These are phyloP conservation scores for Minunthozetes semirufus DNA, from an alignment of 2,888 invertebrate genomes.

Conservation along the genomic window DNA sequence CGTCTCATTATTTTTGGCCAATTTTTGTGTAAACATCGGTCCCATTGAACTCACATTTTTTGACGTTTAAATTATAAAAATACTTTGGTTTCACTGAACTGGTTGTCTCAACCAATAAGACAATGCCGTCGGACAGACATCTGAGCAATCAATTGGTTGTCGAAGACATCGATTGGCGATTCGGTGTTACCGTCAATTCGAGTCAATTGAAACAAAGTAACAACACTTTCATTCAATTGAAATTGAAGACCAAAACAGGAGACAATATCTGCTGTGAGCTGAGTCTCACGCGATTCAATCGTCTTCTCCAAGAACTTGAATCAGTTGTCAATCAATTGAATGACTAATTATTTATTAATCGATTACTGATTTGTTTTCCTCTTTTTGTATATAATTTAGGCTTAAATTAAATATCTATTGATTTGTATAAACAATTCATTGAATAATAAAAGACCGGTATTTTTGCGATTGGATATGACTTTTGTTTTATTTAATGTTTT, in stretches of 20 bases:
- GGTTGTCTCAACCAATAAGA: not conserved
- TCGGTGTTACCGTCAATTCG: slow-evolving; percentile 11
- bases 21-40: not conserved
- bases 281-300: slow-evolving; percentile 16
- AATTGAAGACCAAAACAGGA: not conserved
- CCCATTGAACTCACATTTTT: slow-evolving; percentile 12
- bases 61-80: not conserved
- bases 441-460: not conserved
- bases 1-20: not conserved
- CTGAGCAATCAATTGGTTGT: not conserved
- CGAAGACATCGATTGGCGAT: slow-evolving; percentile 1
- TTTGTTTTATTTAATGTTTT: not conserved
- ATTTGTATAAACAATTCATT: not conserved
- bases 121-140: not conserved
- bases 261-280: not conserved
- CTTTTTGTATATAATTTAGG: not conserved
- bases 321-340: slow-evolving; percentile 5
- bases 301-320: slow-evolving; percentile 16
- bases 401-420: too few relatives aligned
- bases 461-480: not conserved
- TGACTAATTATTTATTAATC: not conserved
- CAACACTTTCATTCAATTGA: slow-evolving; percentile 7
- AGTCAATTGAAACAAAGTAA: not conserved
- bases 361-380: not conserved
- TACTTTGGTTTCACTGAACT: not conserved